These are phyloP conservation scores for Drosophila pachea DNA, from an alignment of 1,140 invertebrate species.

Conservation along the genomic window DNA sequence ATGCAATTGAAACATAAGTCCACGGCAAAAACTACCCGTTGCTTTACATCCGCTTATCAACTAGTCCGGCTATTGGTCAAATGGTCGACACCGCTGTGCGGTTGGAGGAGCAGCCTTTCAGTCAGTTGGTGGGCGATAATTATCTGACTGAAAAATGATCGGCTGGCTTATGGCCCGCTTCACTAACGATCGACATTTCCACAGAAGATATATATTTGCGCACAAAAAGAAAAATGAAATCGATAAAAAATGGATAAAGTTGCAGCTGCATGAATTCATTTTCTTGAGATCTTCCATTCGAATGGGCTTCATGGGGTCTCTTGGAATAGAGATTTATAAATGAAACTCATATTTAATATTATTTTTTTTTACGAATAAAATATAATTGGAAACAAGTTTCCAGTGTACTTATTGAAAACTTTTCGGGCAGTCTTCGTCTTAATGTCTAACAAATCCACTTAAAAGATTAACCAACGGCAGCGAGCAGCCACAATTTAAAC, in stretches of 20 bases:
- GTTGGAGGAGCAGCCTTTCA: slow-evolving; percentile 47
- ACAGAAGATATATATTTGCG: slow-evolving; percentile 11
- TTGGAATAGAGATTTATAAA: background rate
- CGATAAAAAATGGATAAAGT: slow-evolving; percentile 27
- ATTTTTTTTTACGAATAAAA: too few relatives aligned
- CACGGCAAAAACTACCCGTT: slow-evolving; percentile 37
- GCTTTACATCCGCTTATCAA: slow-evolving; percentile 46
- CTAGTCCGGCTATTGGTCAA: slow-evolving; percentile 43
- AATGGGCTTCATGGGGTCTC: slow-evolving; percentile 37
- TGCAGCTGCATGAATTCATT: slow-evolving; percentile 48
- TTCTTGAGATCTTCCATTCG: slow-evolving; percentile 29
- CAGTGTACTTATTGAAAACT: too few relatives aligned
- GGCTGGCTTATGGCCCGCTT: slow-evolving; percentile 53
- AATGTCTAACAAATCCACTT: background rate
- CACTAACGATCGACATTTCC: slow-evolving; percentile 69
- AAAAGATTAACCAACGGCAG: too few relatives aligned
- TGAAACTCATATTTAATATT: too few relatives aligned
- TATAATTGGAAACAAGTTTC: too few relatives aligned
- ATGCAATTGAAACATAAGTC: slow-evolving; percentile 69
- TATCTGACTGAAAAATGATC: slow-evolving; percentile 72
- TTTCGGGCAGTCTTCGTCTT: too few relatives aligned
- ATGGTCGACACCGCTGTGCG: slow-evolving; percentile 54
- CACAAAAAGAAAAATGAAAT: slow-evolving; percentile 28
- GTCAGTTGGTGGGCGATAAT: slow-evolving; percentile 67
- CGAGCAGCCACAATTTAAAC: too few relatives aligned